Percentiles rank a stretch among this genome's conserved stretches.
Evolutionary conservation across 2,113 vertebrate species (phyloP).

Genomic region (Corythoichthys intestinalis): DNA sequence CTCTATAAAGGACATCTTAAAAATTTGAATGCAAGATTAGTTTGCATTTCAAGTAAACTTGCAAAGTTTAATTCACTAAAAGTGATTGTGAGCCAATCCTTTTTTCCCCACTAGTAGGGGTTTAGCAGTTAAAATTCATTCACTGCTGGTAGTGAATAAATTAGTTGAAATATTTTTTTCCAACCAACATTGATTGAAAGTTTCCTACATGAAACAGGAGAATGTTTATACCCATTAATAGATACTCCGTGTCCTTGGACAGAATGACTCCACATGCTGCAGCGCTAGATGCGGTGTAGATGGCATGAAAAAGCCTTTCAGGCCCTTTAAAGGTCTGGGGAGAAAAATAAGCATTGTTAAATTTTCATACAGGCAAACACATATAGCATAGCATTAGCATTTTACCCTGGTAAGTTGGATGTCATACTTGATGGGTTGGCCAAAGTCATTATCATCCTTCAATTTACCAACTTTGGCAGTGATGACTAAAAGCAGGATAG

Average conservation of each 20-base stretch:
- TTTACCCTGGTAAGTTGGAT: neutral
- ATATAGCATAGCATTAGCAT: too few species aligned
- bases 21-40: too few species aligned
- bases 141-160: too few species aligned
- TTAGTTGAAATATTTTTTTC: too few species aligned
- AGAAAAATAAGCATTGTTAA: neutral
- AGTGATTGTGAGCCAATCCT: too few species aligned
- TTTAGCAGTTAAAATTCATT: too few species aligned
- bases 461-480: neutral
- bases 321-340: constrained; percentile 95
- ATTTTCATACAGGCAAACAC: neutral
- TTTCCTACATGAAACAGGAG: too few species aligned
- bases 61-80: too few species aligned
- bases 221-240: constrained; percentile 81
- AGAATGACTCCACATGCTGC: constrained; percentile 86
- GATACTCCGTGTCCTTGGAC: constrained; percentile 83
- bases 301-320: constrained; percentile 75
- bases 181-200: too few species aligned
- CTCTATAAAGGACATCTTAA: too few species aligned
- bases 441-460: neutral
- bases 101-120: too few species aligned
- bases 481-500: neutral
- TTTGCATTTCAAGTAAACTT: too few species aligned
- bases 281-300: constrained; percentile 86
- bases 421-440: neutral